phyloP scores from a whole-genome alignment of 2,797 vertebrate genomes.

The Zalophus californianus region DNA sequence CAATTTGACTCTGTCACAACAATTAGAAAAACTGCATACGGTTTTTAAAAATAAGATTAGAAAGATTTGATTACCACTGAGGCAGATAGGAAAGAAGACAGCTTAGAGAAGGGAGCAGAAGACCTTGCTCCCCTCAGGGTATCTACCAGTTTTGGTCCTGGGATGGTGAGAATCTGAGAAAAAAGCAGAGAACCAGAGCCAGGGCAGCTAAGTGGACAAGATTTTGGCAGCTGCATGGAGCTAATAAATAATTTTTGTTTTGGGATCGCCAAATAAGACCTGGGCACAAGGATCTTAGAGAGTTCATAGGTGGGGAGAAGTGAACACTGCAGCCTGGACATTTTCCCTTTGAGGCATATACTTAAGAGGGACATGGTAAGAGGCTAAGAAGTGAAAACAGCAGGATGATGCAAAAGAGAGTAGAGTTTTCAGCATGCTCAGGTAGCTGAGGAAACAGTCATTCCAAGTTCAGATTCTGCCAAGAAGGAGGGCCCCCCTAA shows the following conservation, averaged over 20 bases:
- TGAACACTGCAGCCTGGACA: neutral
- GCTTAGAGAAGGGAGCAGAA: neutral
- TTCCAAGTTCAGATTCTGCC: neutral
- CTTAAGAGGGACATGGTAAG: neutral
- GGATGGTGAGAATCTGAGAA: neutral
- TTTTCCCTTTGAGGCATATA: neutral
- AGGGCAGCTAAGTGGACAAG: neutral
- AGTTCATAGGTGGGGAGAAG: neutral
- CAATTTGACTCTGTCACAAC: neutral
- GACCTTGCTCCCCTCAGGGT: neutral
- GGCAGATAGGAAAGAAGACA: neutral
- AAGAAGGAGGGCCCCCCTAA: neutral
- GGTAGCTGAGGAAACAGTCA: neutral
- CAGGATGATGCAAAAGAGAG: neutral
- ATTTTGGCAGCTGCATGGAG: neutral
- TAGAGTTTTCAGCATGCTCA: neutral
- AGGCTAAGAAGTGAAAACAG: neutral
- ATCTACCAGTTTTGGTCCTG: neutral
- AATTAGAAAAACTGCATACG: neutral
- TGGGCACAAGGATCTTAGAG: neutral
- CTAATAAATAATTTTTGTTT: neutral
- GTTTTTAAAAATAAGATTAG: neutral
- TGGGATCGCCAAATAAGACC: neutral
- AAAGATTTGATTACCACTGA: neutral
- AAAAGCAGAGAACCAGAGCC: neutral